Evolutionary conservation across 2,797 vertebrate species (phyloP), one percentile per base, ranked within the genome.

Genomic region (Antennarius maculatus): DNA sequence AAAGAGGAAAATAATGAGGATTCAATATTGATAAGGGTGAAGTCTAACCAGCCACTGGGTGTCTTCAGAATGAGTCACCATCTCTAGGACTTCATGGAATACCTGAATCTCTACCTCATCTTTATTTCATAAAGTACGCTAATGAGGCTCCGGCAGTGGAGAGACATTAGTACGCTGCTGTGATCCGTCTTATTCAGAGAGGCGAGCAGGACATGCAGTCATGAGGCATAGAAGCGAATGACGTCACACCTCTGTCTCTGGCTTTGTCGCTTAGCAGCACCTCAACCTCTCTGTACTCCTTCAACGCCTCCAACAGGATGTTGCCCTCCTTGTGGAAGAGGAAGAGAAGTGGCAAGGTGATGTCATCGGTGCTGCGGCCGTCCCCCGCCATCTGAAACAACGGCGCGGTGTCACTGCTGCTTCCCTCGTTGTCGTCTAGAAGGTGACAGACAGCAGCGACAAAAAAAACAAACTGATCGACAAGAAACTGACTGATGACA

Each of bases 301-400:
- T 94, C 81, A 99, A 90, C 0, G 97, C 95, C 71, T 98, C 96
- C 84, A 98, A 57, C 55, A 99, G 95, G 75, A 99, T 98, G 80
- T 93, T 97, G 45, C 98, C 98, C 86, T 99, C 98, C 69, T 99
- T 99, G 89, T 96, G 96, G 89, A 99, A 99, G 9, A 99, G 92
- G 91, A 99, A 99, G 64, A 99, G 94, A 89, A 99, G 94, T 9
- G 98, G 96, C 79, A 99, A 89, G 17, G 93, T 95, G 88, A 99
- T 88, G 74, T 99, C 97, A 0, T 98, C 97, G 0, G 97, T 99
- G 80, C 91, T 98, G 85, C 96, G 96, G 1, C 98, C 98, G 9
- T 99, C 98, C 1, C 98, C 98, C 0, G 97, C 98, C 98, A 99
- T 99, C 92, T 99, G 98, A 93, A 99, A 99, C 52, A 99, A 95